Conservation (phyloP, 2,113 vertebrate species). For the Pelecanoides urinatrix region DNA sequence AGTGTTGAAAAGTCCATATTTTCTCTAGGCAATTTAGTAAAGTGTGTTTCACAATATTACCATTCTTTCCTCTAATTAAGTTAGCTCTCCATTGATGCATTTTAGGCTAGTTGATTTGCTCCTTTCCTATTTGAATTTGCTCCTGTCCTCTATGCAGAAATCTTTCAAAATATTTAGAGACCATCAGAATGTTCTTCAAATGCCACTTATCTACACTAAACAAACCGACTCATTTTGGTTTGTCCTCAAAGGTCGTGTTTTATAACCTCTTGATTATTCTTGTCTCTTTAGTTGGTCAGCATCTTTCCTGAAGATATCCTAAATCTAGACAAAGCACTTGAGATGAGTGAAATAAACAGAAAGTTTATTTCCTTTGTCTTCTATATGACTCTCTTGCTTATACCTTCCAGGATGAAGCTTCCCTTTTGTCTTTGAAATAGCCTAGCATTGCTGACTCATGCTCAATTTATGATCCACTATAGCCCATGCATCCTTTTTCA, state of each 20-base stretch:
- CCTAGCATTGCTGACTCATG: background rate
- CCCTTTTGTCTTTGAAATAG: conserved; percentile 25
- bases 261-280: background rate
- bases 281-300: background rate
- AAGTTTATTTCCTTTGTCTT: background rate
- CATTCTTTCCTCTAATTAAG: background rate
- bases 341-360: background rate
- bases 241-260: background rate
- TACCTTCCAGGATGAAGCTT: background rate
- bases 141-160: background rate
- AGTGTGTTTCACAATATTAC: background rate
- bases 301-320: background rate
- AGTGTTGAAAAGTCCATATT: background rate
- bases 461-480: conserved; percentile 1
- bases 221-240: background rate
- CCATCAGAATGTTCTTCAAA: background rate
- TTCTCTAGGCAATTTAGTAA: background rate
- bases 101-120: background rate
- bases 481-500: background rate
- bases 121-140: background rate
- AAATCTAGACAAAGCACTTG: background rate
- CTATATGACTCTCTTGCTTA: background rate
- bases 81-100: background rate
- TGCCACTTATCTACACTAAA: background rate
- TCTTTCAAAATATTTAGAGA: background rate